Evolutionary conservation across 2,888 invertebrate species (phyloP).

Genomic region (Crocallis elinguaria): DNA sequence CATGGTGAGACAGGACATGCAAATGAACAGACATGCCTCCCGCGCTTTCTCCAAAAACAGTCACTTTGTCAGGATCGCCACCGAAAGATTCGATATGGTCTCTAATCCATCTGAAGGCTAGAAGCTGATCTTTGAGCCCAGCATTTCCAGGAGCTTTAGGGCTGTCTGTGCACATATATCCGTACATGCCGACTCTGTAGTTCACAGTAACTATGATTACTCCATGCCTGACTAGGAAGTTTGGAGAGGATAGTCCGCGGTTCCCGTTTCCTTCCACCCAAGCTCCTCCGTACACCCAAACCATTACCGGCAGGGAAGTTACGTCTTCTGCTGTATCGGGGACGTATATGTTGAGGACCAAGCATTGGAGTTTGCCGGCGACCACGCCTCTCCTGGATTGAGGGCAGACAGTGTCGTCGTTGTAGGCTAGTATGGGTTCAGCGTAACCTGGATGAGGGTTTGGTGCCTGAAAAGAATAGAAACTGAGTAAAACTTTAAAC

Average conservation of each 20-base stretch:
- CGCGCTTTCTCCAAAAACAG: slow-evolving; percentile 37
- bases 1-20: slow-evolving; percentile 40
- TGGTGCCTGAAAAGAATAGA: neutral
- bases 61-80: slow-evolving; percentile 38
- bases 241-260: neutral
- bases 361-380: slow-evolving; percentile 2
- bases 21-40: slow-evolving; percentile 41
- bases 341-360: slow-evolving; percentile 6
- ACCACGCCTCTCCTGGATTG: neutral
- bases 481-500: too few species aligned
- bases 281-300: slow-evolving; percentile 7
- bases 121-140: slow-evolving; percentile 46
- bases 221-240: slow-evolving; percentile 40
- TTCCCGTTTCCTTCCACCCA: slow-evolving; percentile 1
- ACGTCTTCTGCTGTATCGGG: neutral
- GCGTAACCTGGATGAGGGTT: slow-evolving; percentile 2
- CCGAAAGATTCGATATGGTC: slow-evolving; percentile 46
- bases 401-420: slow-evolving; percentile 4
- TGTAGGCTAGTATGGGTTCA: slow-evolving; percentile 1
- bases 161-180: slow-evolving; percentile 45
- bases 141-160: slow-evolving; percentile 48
- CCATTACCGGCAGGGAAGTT: slow-evolving; percentile 7
- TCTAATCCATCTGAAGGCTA: slow-evolving; percentile 46
- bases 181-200: slow-evolving; percentile 47
- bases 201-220: slow-evolving; percentile 44